phyloP scores from a whole-genome alignment of 2,797 vertebrate genomes.

The Hemibagrus guttatus region DNA sequence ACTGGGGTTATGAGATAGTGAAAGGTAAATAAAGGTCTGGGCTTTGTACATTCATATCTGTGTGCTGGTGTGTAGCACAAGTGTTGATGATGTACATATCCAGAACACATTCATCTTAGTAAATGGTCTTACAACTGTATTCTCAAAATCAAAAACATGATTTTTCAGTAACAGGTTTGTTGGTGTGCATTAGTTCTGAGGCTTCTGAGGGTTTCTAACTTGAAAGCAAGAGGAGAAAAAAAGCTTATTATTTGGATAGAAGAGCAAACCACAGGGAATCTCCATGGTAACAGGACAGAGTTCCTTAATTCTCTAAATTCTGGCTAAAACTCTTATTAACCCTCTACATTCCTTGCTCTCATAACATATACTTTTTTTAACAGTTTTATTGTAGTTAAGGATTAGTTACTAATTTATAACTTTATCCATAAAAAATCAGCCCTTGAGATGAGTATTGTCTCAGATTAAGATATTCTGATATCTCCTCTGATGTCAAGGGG shows the following conservation, averaged over 20 bases:
- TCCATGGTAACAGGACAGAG: conserved; percentile 43
- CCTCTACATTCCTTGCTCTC: neutral
- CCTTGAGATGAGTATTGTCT: neutral
- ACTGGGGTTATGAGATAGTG: neutral
- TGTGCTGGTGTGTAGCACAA: neutral
- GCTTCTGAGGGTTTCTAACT: conserved; percentile 15
- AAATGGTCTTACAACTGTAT: neutral
- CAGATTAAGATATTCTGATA: neutral
- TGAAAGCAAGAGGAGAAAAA: neutral
- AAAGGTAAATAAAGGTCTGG: neutral
- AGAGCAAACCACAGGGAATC: conserved; percentile 37
- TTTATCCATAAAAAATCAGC: neutral
- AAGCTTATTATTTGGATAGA: conserved; percentile 35
- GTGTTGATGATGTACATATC: neutral
- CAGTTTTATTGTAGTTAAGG: neutral
- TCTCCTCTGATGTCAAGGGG: neutral
- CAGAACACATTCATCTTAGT: neutral
- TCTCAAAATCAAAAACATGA: neutral
- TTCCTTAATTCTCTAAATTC: conserved; percentile 43
- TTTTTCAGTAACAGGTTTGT: conserved; percentile 9
- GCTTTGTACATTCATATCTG: neutral
- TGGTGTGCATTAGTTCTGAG: conserved; percentile 13
- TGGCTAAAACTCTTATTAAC: conserved; percentile 36
- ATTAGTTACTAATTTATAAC: neutral
- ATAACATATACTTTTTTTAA: neutral